Conservation (phyloP, 1,140 invertebrate genomes). For the Scylla paramamosain region DNA sequence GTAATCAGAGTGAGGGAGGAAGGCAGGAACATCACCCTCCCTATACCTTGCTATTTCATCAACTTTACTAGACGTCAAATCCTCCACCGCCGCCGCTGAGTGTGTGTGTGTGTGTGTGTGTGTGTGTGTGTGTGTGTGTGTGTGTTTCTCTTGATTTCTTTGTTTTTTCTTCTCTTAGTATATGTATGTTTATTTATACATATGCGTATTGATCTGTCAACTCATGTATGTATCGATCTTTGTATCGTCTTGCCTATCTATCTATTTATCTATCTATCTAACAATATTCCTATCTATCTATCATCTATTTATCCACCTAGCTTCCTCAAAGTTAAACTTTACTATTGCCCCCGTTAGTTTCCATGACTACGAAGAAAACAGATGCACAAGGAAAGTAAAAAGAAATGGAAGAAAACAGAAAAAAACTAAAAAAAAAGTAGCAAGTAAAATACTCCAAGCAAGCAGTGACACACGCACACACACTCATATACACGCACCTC, state of each 20-base stretch:
- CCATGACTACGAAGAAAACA: no score
- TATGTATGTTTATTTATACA: background rate
- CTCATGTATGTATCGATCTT: background rate
- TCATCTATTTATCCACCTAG: no score
- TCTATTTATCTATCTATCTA: background rate
- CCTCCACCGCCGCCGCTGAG: background rate
- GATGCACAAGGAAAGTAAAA: no score
- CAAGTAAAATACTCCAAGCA: no score
- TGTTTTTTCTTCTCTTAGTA: background rate
- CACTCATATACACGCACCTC: no score
- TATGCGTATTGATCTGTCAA: background rate
- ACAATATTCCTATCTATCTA: no score
- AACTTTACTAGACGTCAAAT: slow-evolving; percentile 3
- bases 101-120: background rate
- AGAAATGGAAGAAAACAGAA: no score
- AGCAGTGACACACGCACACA: no score
- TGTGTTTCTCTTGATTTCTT: background rate
- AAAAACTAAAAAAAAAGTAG: no score
- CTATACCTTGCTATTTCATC: background rate
- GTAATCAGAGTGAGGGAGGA: slow-evolving; percentile 10
- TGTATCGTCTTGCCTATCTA: background rate
- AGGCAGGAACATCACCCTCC: background rate
- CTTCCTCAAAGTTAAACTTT: no score
- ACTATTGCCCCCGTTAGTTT: no score
- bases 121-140: background rate